These are phyloP conservation scores for Eulemur rufifrons DNA, from an alignment of 2,113 vertebrate species.

Conservation along the genomic window DNA sequence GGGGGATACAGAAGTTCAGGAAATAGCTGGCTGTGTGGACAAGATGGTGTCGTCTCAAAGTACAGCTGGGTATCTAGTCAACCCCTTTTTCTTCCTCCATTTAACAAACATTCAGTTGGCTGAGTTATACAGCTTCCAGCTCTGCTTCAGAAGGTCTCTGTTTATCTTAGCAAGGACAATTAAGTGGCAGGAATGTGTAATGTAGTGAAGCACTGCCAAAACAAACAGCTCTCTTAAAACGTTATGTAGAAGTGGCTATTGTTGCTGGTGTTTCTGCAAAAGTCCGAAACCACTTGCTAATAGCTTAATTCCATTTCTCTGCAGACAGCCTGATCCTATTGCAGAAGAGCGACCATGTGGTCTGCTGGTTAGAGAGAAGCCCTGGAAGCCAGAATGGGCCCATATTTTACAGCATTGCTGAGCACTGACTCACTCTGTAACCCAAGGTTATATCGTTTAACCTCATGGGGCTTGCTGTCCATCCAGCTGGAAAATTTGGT, in stretches of 20 bases:
- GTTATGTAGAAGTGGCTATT: slow-evolving; percentile 60
- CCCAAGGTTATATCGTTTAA: neutral
- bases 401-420: slow-evolving; percentile 16
- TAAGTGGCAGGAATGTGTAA: slow-evolving; percentile 79
- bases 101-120: slow-evolving; percentile 37
- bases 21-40: neutral
- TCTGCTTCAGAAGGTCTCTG: slow-evolving; percentile 66
- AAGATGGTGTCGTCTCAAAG: neutral
- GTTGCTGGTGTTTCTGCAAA: slow-evolving; percentile 52
- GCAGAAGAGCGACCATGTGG: slow-evolving; percentile 60
- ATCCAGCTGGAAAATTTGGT: slow-evolving; percentile 70
- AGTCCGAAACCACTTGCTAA: slow-evolving; percentile 76
- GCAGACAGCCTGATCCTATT: slow-evolving; percentile 54
- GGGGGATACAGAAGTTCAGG: neutral
- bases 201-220: slow-evolving; percentile 64
- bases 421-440: slow-evolving; percentile 64
- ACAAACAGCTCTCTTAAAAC: slow-evolving; percentile 68
- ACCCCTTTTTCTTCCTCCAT: neutral
- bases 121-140: slow-evolving; percentile 29
- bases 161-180: slow-evolving; percentile 79
- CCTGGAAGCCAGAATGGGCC: neutral
- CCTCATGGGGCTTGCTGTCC: slow-evolving; percentile 48
- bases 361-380: slow-evolving; percentile 20
- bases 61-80: neutral
- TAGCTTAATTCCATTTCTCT: slow-evolving; percentile 77